A percentile compares a stretch with the other conserved stretches of the same genome.
These are phyloP conservation scores for Phylloscopus trochilus DNA, from an alignment of 2,113 vertebrate genomes.

Conservation along the genomic window DNA sequence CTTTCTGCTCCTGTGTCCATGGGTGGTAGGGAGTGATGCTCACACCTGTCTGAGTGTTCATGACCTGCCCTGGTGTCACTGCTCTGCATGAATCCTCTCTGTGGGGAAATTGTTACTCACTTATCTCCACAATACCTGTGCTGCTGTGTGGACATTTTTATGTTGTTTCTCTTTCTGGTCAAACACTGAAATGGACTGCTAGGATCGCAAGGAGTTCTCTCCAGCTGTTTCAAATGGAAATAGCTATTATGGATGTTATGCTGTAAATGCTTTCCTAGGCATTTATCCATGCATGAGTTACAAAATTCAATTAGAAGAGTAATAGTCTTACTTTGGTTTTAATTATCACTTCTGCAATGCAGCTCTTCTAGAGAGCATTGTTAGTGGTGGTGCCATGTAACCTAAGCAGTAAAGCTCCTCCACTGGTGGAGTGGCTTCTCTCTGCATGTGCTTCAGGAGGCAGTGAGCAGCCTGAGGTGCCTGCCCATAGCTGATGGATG, in stretches of 20 bases:
- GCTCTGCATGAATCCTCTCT: not conserved
- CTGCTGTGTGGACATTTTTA: rapidly evolving
- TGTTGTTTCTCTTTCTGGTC: not conserved
- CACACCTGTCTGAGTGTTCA: rapidly evolving
- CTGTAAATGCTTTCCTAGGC: not conserved
- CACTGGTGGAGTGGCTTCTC: not conserved
- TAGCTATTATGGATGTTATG: not conserved
- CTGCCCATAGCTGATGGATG: not conserved
- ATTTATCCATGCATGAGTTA: not conserved
- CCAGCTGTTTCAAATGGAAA: not conserved
- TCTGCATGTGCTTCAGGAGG: not conserved
- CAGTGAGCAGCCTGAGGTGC: not conserved
- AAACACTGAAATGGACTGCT: not conserved
- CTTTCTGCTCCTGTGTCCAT: not conserved
- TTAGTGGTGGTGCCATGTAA: not conserved
- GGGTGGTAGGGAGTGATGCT: not conserved
- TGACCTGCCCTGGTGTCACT: not conserved
- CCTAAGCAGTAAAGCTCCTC: not conserved
- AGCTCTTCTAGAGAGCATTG: not conserved
- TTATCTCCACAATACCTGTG: not conserved
- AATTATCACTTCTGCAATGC: not conserved
- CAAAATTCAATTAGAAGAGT: not conserved
- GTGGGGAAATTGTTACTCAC: not conserved
- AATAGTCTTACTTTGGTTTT: not conserved
- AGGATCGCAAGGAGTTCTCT: not conserved